These are phyloP conservation scores for Microtus richardsoni DNA, from an alignment of 2,113 vertebrate species.

Conservation along the genomic window DNA sequence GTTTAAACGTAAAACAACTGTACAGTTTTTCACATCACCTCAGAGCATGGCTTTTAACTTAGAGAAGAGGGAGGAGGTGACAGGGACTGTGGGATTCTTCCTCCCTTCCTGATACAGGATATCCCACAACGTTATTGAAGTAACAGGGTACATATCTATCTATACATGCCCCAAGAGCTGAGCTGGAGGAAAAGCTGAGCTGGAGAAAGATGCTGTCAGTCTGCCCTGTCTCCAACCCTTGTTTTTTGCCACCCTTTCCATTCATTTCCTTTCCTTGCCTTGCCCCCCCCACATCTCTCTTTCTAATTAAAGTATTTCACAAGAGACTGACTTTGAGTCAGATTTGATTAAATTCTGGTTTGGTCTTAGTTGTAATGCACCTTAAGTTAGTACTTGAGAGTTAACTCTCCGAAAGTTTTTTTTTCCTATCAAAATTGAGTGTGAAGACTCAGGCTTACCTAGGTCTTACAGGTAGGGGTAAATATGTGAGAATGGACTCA, in stretches of 20 bases:
- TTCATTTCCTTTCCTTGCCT: background rate
- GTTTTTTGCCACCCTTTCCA: background rate
- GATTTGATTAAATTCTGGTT: background rate
- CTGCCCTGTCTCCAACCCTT: background rate
- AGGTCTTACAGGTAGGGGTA: background rate
- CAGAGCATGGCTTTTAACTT: background rate
- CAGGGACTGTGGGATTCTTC: background rate
- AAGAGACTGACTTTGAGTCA: background rate
- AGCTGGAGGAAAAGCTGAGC: background rate
- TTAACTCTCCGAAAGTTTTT: background rate
- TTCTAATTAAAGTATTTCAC: background rate
- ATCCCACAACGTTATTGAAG: background rate
- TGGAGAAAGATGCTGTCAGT: background rate
- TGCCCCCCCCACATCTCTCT: accelerated
- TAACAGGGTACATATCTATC: background rate
- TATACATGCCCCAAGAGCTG: background rate
- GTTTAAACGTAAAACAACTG: slow-evolving; percentile 50
- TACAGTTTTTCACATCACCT: background rate
- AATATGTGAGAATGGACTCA: background rate
- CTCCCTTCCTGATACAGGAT: background rate
- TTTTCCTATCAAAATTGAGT: background rate
- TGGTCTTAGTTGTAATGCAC: background rate
- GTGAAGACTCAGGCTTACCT: background rate
- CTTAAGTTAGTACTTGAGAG: background rate
- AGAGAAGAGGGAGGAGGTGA: background rate